A percentile compares a stretch with the other conserved stretches of the same genome.
These are phyloP conservation scores for Scrobipalpa atriplicella DNA, from an alignment of 2,888 invertebrate genomes.

Conservation along the genomic window DNA sequence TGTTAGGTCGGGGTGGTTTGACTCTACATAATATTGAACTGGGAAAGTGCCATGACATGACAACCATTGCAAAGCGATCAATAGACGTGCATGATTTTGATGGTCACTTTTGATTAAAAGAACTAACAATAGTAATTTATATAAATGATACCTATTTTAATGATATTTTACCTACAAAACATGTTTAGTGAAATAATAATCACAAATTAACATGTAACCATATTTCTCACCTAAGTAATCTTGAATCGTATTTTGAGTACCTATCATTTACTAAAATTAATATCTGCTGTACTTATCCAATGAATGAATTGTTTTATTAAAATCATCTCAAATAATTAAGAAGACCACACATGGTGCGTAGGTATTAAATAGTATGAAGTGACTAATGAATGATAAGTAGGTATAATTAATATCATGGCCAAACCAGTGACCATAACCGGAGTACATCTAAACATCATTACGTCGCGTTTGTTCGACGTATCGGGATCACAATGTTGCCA, in stretches of 20 bases:
- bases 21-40: not conserved
- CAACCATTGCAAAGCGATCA: not conserved
- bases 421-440: constrained; percentile 31
- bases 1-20: constrained; percentile 9
- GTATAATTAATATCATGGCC: constrained; percentile 20
- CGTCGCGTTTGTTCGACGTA: constrained; percentile 75
- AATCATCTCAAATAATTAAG: not conserved
- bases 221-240: no score
- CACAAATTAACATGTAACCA: no score
- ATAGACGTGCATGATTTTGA: no score
- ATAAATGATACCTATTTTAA: no score
- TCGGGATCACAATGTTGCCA: constrained; percentile 78
- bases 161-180: no score
- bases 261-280: no score
- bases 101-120: no score
- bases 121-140: no score
- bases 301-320: no score
- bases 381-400: not conserved
- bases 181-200: no score
- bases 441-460: constrained; percentile 58
- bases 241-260: no score
- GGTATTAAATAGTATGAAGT: not conserved
- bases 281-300: no score
- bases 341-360: not conserved
- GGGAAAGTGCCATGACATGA: not conserved